These are phyloP conservation scores for Leptopterna dolabrata DNA, from an alignment of 2,888 invertebrate genomes.

Conservation along the genomic window DNA sequence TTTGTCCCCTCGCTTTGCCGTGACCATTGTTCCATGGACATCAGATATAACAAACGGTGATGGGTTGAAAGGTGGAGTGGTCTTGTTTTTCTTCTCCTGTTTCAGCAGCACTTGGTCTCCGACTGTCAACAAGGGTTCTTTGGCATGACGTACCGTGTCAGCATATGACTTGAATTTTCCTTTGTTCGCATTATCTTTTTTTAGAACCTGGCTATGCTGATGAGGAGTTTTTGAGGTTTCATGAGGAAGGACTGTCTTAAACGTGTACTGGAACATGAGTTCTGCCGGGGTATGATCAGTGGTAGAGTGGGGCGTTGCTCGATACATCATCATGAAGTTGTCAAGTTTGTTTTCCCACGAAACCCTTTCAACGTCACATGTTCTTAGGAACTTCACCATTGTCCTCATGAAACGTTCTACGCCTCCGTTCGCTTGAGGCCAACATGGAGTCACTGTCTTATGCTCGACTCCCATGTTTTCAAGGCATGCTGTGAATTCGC, in stretches of 20 bases:
- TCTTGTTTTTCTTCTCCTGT: neutral
- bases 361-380: no score
- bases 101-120: neutral
- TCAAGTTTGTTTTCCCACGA: no score
- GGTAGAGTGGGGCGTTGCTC: no score
- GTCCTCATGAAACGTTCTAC: constrained; percentile 10
- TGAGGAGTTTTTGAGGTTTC: neutral
- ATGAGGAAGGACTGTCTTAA: neutral
- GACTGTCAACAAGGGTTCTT: neutral
- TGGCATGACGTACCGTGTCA: neutral
- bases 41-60: no score
- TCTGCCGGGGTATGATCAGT: no score
- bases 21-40: neutral
- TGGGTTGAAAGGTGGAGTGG: neutral
- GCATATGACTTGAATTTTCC: neutral
- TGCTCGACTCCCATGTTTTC: neutral
- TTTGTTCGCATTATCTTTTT: no score
- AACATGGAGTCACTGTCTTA: neutral
- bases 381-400: no score
- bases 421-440: neutral
- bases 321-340: no score
- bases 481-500: no score
- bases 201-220: neutral
- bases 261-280: constrained; percentile 2
- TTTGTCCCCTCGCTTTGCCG: neutral